Base-by-base conservation (phyloP, 2,113 vertebrate species). In the Oncorhynchus clarkii region DNA sequence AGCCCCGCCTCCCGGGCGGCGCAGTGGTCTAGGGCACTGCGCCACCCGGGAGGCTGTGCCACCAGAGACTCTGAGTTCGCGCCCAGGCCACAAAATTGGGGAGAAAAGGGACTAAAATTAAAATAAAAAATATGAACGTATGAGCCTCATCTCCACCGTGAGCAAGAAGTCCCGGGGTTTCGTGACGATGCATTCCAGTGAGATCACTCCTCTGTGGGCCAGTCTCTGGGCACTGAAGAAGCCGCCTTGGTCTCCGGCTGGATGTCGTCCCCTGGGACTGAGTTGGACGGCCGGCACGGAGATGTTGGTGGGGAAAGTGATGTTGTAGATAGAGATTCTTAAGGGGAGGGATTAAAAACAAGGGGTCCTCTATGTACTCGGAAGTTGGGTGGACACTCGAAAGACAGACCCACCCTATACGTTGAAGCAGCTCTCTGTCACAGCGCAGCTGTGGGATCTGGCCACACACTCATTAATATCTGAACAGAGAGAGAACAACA, bases 401-500 rank as follows among this genome's bases (percentile, higher is more conserved):
- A 94, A 68, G 92, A 93, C 78, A 98, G 86, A 85, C 97, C 95
- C 87, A 5, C 97, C 97, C 80, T 94, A 95, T 86, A 97, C 78
- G 72, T 99, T 99, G 73, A 95, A 95, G 83, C 97, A 99, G 29
- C 84, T 94, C 88, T 98, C 93, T 0, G 92, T 64, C 29, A 89
- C 60, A 0, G 94, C 94, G 57, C 97, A 99, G 82, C 95, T 96
- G 83, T 99, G 96, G 7, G 86, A 95, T 79, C 95, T 96, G 27
- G 88, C 85, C 0, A 93, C 94, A 79, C 97, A 99, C 80, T 99
- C 97, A 16, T 99, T 96, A 2, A 99, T 85, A 75, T 99, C 97
- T 99, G 78, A 34, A 65, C 59, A 81, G 26, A 74, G 2, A 5
- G 5, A n/a, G 14, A 65, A 16, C 4, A 59, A 26, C 73, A 22